A percentile compares a stretch with the other conserved stretches of the same genome.
Evolutionary conservation across 2,113 vertebrate genomes (phyloP).

Genomic region (Aphyosemion australe): DNA sequence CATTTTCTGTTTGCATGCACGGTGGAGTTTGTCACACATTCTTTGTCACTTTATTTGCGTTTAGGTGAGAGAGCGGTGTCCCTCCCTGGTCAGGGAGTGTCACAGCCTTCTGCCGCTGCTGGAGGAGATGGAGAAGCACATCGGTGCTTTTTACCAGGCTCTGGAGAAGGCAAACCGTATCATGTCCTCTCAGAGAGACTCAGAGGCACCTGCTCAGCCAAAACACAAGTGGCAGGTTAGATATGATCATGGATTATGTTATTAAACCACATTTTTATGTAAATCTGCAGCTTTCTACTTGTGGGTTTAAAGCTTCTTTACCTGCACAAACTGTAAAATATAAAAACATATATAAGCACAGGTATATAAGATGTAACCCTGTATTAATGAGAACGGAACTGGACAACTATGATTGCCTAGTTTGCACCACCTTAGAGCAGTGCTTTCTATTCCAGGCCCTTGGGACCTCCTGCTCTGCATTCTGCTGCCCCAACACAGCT

Average conservation of each 20-base stretch:
- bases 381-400: not conserved
- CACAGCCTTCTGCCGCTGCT: slow-evolving; percentile 83
- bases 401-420: not conserved
- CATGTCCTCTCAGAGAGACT: slow-evolving; percentile 70
- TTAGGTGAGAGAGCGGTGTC: slow-evolving; percentile 88
- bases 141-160: slow-evolving; percentile 88
- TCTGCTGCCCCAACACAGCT: not conserved
- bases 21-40: not conserved
- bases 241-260: not conserved
- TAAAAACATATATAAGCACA: too few species aligned
- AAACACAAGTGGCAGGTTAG: slow-evolving; percentile 91
- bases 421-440: not conserved
- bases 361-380: not conserved
- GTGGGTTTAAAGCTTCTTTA: not conserved
- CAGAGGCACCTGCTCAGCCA: slow-evolving; percentile 81
- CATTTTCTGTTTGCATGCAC: not conserved
- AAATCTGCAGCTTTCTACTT: not conserved
- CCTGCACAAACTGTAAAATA: not conserved
- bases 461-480: not conserved
- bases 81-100: slow-evolving; percentile 84
- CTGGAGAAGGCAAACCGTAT: slow-evolving; percentile 86
- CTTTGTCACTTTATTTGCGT: slow-evolving; percentile 6
- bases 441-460: not conserved
- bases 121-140: slow-evolving; percentile 93
- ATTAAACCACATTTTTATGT: too few species aligned